Percentiles rank a stretch among this genome's conserved stretches.
phyloP scores from a whole-genome alignment of 2,888 invertebrate species.

The Pseudococcus longispinus region DNA sequence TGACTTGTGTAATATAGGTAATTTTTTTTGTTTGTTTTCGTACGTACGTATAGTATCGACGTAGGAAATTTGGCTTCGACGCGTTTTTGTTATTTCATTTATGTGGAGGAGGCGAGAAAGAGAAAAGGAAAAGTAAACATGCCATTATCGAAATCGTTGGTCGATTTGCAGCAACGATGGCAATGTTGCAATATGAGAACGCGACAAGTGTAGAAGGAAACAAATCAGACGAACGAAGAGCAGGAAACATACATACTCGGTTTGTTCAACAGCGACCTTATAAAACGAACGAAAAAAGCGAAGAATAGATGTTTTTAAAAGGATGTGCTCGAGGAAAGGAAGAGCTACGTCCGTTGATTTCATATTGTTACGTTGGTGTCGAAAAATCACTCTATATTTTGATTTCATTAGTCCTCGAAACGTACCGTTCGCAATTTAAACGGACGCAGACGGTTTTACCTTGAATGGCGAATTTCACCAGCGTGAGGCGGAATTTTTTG shows the following conservation, averaged over 20 bases:
- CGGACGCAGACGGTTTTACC: neutral
- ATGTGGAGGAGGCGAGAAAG: neutral
- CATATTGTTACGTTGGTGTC: too few species aligned
- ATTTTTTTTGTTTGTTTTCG: neutral
- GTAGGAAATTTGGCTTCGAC: neutral
- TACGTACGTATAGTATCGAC: neutral
- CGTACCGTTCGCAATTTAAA: neutral
- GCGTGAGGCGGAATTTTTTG: neutral
- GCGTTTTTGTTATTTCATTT: neutral
- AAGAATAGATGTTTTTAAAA: too few species aligned
- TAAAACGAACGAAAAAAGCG: too few species aligned
- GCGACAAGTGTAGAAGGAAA: too few species aligned
- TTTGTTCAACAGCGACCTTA: too few species aligned
- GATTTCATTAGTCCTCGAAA: neutral
- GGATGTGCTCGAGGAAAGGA: too few species aligned
- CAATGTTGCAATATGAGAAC: too few species aligned
- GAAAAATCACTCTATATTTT: neutral
- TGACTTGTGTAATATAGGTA: neutral
- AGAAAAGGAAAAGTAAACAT: neutral
- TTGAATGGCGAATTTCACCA: neutral
- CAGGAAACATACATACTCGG: too few species aligned
- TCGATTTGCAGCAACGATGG: neutral
- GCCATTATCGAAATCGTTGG: neutral
- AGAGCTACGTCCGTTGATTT: too few species aligned
- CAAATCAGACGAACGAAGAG: too few species aligned